Conservation (phyloP, 1,140 invertebrate genomes). For the Drosophila asahinai region DNA sequence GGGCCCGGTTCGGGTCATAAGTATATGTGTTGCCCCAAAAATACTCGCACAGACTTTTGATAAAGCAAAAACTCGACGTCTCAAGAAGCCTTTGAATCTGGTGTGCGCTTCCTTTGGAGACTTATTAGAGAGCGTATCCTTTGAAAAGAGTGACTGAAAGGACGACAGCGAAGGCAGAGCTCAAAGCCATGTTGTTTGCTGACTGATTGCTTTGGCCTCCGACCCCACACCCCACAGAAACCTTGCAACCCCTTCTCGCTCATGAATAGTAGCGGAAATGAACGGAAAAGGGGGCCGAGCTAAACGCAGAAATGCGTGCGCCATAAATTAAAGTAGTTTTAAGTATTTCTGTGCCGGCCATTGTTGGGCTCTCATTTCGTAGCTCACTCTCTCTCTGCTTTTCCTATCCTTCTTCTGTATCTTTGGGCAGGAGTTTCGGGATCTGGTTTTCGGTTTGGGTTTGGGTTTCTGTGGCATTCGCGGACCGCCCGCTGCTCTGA, state of each 20-base stretch:
- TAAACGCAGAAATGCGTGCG: conserved; percentile 79
- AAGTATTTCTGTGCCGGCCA: conserved; percentile 54
- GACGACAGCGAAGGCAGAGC: conserved; percentile 36
- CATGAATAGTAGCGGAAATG: conserved; percentile 51
- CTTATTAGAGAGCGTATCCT: conserved; percentile 40
- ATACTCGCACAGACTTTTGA: conserved; percentile 17
- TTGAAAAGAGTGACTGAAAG: conserved; percentile 35
- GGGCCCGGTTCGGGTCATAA: conserved; percentile 4
- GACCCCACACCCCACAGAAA: conserved; percentile 1
- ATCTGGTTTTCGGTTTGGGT: conserved; percentile 21
- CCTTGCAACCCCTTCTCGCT: conserved; percentile 15
- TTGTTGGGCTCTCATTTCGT: conserved; percentile 19
- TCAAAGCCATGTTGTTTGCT: conserved; percentile 67
- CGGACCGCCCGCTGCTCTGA: conserved; percentile 47
- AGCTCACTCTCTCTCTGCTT: background rate
- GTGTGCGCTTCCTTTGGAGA: conserved; percentile 14
- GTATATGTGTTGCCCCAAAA: conserved; percentile 15
- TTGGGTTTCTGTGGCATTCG: conserved; percentile 39
- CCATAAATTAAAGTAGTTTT: conserved; percentile 83
- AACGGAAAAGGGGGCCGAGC: conserved; percentile 47
- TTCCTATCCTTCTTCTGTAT: conserved; percentile 16
- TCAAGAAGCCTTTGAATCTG: conserved; percentile 51
- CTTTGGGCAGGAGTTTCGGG: conserved; percentile 30
- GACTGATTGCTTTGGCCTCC: conserved; percentile 74
- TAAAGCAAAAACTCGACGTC: conserved; percentile 33